These are phyloP conservation scores for Dinocampus coccinellae DNA, from an alignment of 2,888 invertebrate genomes.

Conservation along the genomic window DNA sequence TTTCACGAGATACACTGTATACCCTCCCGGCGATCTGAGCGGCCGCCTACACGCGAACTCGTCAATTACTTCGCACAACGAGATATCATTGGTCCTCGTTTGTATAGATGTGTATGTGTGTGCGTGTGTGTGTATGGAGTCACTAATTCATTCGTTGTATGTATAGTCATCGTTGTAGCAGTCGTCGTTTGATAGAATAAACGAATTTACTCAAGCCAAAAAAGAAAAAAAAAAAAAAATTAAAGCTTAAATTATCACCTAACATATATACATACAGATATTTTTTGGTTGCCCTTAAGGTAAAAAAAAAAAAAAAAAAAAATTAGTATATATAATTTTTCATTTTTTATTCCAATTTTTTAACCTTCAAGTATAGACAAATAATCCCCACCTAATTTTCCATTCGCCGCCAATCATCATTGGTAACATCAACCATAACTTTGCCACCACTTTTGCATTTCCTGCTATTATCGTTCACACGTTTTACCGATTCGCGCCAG, in stretches of 20 bases:
- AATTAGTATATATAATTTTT: too few species aligned
- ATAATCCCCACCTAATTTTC: too few species aligned
- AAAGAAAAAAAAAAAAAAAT: neutral
- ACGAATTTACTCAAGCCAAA: neutral
- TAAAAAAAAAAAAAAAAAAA: neutral
- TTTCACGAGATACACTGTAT: slow-evolving; percentile 48
- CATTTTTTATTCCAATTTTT: neutral
- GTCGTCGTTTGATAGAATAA: neutral
- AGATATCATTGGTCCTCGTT: slow-evolving; percentile 56
- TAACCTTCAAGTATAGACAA: neutral
- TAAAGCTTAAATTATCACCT: neutral
- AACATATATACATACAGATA: neutral
- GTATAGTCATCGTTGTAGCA: neutral
- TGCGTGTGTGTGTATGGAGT: neutral
- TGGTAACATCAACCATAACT: neutral
- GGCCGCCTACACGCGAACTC: slow-evolving; percentile 65
- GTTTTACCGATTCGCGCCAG: slow-evolving; percentile 42
- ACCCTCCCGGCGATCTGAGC: slow-evolving; percentile 61
- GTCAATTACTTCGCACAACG: slow-evolving; percentile 67
- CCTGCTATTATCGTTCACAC: slow-evolving; percentile 50
- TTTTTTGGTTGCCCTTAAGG: neutral
- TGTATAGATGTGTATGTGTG: neutral
- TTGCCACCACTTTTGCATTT: slow-evolving; percentile 49
- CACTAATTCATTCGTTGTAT: neutral
- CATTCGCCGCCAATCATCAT: too few species aligned